Evolutionary conservation across 2,888 invertebrate species (phyloP), one percentile per base, ranked within the genome.

Genomic region (Polyommatus icarus): DNA sequence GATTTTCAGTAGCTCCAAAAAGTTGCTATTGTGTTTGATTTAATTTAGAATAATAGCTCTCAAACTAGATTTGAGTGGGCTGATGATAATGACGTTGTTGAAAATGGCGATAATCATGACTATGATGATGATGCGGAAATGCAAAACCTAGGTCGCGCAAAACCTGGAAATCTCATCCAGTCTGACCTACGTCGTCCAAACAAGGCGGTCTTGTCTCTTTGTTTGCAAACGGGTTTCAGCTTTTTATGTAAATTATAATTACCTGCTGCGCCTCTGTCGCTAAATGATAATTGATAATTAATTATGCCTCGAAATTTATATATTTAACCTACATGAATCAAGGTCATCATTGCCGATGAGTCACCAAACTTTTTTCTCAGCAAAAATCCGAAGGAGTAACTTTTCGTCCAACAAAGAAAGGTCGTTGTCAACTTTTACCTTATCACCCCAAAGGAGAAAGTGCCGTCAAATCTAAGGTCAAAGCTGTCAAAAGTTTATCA

Each of bases 141-240:
- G 29, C 29, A 67, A 67, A 29, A 32, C 67, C 67, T 67, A 67
- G 67, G 67, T 67, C 67, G 32, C 20, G 29, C 15, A 32, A 32
- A 67, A 67, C 67, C 67, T 67, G 67, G 67, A 67, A 32, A 67
- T 67, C 67, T 32, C 29, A 67, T 6, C 67, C 67, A 32, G 29
- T 29, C 67, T 67, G 67, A 67, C 67, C 67, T 29, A 29, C 67
- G 67, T 67, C 32, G 29, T 67, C 67, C 67, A 32, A 67, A 67
- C 67, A 67, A 32, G 67, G 67, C 67, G 15, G 67, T 12, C 29
- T 20, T 10, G 7, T 32, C 20, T 67, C 67, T 67, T 67, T 67
- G 67, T 67, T 67, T 32, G 18, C 12, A 67, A 32, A 67, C 67
- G 18, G 67, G 67, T 67, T 32, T 32, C 2, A 32, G 32, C 12